These are phyloP conservation scores for Scrobipalpa atriplicella DNA, from an alignment of 2,888 invertebrate genomes.

Conservation along the genomic window DNA sequence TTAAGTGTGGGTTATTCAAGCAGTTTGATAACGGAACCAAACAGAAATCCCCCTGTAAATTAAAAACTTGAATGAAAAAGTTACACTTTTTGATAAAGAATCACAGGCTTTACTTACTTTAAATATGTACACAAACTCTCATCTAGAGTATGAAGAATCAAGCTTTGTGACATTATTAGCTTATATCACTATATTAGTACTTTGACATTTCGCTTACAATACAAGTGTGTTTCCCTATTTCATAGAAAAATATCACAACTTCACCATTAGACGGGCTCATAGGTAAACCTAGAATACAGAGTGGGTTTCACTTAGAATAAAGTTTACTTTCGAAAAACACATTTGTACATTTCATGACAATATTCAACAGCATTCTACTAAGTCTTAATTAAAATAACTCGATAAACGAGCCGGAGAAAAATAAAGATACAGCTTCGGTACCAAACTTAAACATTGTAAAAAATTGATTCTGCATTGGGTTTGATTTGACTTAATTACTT, in stretches of 20 bases:
- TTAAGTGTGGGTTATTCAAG: constrained; percentile 36
- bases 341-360: constrained; percentile 83
- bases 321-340: constrained; percentile 79
- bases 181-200: constrained; percentile 59
- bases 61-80: constrained; percentile 46
- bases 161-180: constrained; percentile 69
- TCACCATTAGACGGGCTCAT: constrained; percentile 71
- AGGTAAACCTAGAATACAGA: constrained; percentile 79
- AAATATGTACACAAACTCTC: constrained; percentile 80
- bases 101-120: constrained; percentile 78
- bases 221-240: constrained; percentile 46
- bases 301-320: constrained; percentile 76
- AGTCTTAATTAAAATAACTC: constrained; percentile 70
- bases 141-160: constrained; percentile 71
- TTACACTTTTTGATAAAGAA: constrained; percentile 64
- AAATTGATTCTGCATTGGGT: constrained; percentile 76
- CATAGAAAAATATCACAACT: constrained; percentile 80
- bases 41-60: constrained; percentile 36
- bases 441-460: constrained; percentile 74
- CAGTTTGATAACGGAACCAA: constrained; percentile 30
- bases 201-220: constrained; percentile 50
- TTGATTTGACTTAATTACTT: constrained; percentile 78
- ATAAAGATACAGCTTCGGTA: constrained; percentile 74
- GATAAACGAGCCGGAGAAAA: constrained; percentile 58
- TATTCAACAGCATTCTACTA: constrained; percentile 81